Base-by-base conservation (phyloP, 2,797 vertebrate genomes). In the Sparidentex hasta region DNA sequence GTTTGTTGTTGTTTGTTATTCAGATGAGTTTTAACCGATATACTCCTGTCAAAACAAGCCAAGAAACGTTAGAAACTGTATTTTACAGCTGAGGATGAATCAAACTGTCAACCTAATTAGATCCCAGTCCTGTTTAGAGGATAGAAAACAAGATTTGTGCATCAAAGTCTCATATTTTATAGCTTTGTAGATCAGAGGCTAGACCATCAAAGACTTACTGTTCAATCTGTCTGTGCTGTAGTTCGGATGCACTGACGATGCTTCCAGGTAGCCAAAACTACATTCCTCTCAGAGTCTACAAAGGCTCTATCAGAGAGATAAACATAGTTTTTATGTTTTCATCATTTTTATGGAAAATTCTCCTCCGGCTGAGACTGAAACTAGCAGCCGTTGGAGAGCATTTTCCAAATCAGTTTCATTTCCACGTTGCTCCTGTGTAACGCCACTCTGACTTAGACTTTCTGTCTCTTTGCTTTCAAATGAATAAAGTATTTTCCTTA, bases 401-500 rank as follows among this genome's bases (percentile, higher is more conserved):
- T 61, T 29, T 70, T 55, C 14, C 11, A 55, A 41, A 33, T 62
- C 51, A 63, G 3, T 70, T 82, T 50, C 0, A 50, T 81, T 58
- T 78, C 16, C 2, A 46, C 61, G 41, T 83, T 47, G 25, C 65
- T 82, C 71, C 66, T 78, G 72, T 87, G 65, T 80, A 80, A 88
- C 86, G 56, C 7, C 63, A 41, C 65, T 62, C 65, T 88, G 78
- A 77, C 80, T 47, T 61, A 7, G 47, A 51, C 72, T 77, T 64
- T 63, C 71, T 90, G 68, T 89, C 71, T 82, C 77, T 66, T 87
- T 80, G 67, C 84, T 84, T 94, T 88, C 43, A 82, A 88, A 88
- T 65, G 54, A 93, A 95, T 92, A 95, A 94, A 95, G 90, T 96
- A 95, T 95, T 95, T 95, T 96, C 91, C 86, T 62, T 94, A 94